These are phyloP conservation scores for Hycleus cichorii DNA, from an alignment of 1,140 invertebrate genomes.

Conservation along the genomic window DNA sequence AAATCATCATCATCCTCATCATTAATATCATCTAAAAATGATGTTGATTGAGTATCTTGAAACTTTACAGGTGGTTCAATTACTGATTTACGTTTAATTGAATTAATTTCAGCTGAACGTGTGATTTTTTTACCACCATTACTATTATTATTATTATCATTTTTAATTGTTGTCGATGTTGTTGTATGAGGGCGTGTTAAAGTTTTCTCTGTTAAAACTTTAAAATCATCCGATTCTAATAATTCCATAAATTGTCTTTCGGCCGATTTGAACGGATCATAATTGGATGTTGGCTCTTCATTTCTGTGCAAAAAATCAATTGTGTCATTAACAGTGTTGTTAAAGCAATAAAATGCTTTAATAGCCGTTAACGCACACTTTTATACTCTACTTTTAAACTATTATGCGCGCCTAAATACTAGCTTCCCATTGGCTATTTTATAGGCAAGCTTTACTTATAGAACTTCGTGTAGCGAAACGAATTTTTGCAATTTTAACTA, in stretches of 20 bases:
- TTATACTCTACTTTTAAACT: too few species aligned
- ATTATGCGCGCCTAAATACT: too few species aligned
- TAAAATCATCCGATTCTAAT: conserved; percentile 43
- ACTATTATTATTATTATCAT: neutral
- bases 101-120: neutral
- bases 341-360: too few species aligned
- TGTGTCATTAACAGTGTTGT: too few species aligned
- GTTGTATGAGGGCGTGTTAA: conserved; percentile 10
- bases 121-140: neutral
- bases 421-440: too few species aligned
- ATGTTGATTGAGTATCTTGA: conserved; percentile 32
- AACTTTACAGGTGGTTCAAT: conserved; percentile 43
- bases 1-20: conserved; percentile 30
- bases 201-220: conserved; percentile 20
- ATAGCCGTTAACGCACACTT: too few species aligned
- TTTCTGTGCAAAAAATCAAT: too few species aligned
- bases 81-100: conserved; percentile 31
- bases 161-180: neutral
- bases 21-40: neutral
- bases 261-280: conserved; percentile 57
- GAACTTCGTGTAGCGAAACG: too few species aligned
- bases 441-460: too few species aligned
- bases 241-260: conserved; percentile 64
- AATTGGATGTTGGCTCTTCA: too few species aligned
- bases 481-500: too few species aligned